Base-by-base conservation (phyloP, 2,113 vertebrate species). In the Calidris pugnax region DNA sequence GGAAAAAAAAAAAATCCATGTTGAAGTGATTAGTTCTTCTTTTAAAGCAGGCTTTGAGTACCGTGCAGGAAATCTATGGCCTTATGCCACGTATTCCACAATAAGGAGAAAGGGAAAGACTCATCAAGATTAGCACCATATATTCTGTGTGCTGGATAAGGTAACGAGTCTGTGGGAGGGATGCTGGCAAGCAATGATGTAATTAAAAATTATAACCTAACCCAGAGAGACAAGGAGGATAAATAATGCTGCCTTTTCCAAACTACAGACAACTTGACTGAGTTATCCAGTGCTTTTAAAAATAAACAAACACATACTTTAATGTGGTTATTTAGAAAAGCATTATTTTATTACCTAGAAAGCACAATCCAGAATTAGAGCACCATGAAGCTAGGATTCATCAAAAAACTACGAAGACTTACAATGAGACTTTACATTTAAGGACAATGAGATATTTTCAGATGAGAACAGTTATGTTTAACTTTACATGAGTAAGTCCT, bases 11-110 rank as follows among this genome's bases (percentile, higher is more conserved):
- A 30, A 32, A 82, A 41, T 22, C 15, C 43, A 90, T 8, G 27
- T 12, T 87, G 87, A 95, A 96, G 87, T 85, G 21, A 95, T 90
- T 92, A 75, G 71, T 87, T 87, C 28, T 67, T 91, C 74, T 87
- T 89, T 92, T 71, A 87, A 91, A 87, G 64, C 30, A 78, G 89
- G 56, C 47, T 92, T 71, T 87, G 86, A 91, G 33, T 48, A 55
- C 15, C 1, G 4, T 15, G 43, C 28, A 89, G 77, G 51, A 53
- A 85, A 91, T 75, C 81, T 86, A 78, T 60, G 80, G 84, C 66
- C 22, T 72, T 72, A 72, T 63, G 87, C 66, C 94, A 94, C 48
- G 20, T 85, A 79, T 10, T 81, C 80, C 51, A 89, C 30, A 81
- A 80, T 24, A 90, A 86, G 43, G 30, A 94, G 72, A 95, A 88